Evolutionary conservation across 2,888 invertebrate genomes (phyloP).

Genomic region (Epistrophella euchroma): DNA sequence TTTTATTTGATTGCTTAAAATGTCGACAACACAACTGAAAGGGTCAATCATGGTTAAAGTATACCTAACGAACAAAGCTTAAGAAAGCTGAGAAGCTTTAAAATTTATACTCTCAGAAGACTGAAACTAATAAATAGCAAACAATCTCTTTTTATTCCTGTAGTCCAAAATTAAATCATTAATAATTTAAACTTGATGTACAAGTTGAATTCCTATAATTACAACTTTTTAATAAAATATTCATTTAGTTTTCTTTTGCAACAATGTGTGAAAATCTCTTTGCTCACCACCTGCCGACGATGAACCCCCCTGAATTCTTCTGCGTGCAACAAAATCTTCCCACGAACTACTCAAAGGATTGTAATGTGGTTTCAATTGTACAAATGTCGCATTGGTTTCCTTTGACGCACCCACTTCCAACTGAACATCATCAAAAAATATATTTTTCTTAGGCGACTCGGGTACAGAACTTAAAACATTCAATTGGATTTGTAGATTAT

Average conservation of each 20-base stretch:
- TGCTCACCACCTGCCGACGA: slow-evolving; percentile 18
- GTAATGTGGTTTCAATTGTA: slow-evolving; percentile 78
- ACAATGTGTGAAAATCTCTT: slow-evolving; percentile 46
- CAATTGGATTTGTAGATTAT: slow-evolving; percentile 50
- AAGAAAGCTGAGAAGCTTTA: no score
- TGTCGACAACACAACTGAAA: no score
- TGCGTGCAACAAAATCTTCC: slow-evolving; percentile 56
- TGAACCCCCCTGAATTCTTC: not conserved
- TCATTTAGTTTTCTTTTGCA: slow-evolving; percentile 35
- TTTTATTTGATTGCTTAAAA: no score
- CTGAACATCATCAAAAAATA: slow-evolving; percentile 62
- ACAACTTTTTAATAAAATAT: slow-evolving; percentile 5
- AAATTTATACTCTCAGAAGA: no score
- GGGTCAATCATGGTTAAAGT: no score
- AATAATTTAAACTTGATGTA: no score
- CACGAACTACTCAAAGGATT: slow-evolving; percentile 55
- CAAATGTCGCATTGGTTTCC: slow-evolving; percentile 77
- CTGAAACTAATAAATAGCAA: no score
- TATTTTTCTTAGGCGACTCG: slow-evolving; percentile 47
- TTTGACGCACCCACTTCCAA: slow-evolving; percentile 34
- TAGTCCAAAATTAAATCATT: no score
- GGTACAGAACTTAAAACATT: slow-evolving; percentile 23
- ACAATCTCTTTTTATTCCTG: no score
- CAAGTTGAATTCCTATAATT: no score
- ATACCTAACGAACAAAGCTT: no score